A percentile compares a stretch with the other conserved stretches of the same genome.
Evolutionary conservation across 2,797 vertebrate species (phyloP).

Genomic region (Argyrosomus regius): DNA sequence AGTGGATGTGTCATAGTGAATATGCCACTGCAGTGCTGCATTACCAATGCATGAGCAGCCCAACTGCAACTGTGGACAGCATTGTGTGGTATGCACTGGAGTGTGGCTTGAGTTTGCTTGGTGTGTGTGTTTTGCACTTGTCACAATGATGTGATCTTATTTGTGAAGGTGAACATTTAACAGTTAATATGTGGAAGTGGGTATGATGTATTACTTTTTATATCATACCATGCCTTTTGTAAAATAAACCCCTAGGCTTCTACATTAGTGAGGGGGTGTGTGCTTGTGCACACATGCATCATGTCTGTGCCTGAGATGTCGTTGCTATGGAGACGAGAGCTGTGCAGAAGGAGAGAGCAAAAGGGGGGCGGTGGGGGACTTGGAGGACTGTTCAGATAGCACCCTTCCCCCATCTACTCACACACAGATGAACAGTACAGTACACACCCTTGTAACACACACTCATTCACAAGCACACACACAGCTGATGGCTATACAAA

Average conservation of each 20-base stretch:
- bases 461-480: slow-evolving; percentile 7
- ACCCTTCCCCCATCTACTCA: slow-evolving; percentile 74
- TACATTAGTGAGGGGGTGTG: slow-evolving; percentile 28
- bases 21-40: slow-evolving; percentile 69
- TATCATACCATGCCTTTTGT: slow-evolving; percentile 13
- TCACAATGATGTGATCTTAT: slow-evolving; percentile 3
- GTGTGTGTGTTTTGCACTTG: slow-evolving; percentile 5
- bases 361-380: slow-evolving; percentile 31
- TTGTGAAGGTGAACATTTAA: not conserved
- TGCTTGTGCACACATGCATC: slow-evolving; percentile 36
- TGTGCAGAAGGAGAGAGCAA: slow-evolving; percentile 64
- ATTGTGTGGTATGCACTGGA: slow-evolving; percentile 10
- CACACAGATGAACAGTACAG: slow-evolving; percentile 42
- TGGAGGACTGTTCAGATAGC: slow-evolving; percentile 65
- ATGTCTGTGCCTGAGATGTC: slow-evolving; percentile 62
- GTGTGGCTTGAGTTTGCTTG: slow-evolving; percentile 10
- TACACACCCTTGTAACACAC: slow-evolving; percentile 39
- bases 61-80: slow-evolving; percentile 32
- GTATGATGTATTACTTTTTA: not conserved
- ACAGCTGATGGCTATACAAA: slow-evolving; percentile 21
- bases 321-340: slow-evolving; percentile 79
- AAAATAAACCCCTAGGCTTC: slow-evolving; percentile 30
- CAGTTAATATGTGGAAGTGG: slow-evolving; percentile 19
- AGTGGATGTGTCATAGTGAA: slow-evolving; percentile 61
- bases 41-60: slow-evolving; percentile 66